Percentiles rank a stretch among this genome's conserved stretches.
phyloP scores from a whole-genome alignment of 1,140 invertebrate genomes.

The Drosophila trapezifrons region DNA sequence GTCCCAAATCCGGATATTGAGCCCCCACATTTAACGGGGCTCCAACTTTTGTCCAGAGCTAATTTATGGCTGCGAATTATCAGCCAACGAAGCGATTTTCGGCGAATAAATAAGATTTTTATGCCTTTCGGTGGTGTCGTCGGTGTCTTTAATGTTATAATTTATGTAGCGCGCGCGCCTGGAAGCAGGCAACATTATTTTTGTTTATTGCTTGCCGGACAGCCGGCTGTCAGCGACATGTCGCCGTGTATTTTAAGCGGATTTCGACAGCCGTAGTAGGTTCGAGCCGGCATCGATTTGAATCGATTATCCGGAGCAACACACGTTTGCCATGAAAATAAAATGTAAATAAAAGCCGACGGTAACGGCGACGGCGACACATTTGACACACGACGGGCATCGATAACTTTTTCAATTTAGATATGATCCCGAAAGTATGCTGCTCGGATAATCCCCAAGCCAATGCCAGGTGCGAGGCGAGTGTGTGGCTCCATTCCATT shows the following conservation, averaged over 20 bases:
- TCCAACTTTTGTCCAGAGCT: conserved; percentile 47
- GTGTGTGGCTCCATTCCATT: conserved; percentile 31
- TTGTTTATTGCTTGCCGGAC: conserved; percentile 64
- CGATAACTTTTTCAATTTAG: conserved; percentile 57
- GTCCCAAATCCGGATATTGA: conserved; percentile 27
- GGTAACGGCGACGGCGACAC: conserved; percentile 20
- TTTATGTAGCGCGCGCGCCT: conserved; percentile 64
- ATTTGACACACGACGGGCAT: conserved; percentile 50
- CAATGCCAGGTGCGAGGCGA: conserved; percentile 27
- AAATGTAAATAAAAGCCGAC: conserved; percentile 51
- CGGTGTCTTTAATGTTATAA: conserved; percentile 67
- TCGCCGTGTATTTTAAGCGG: conserved; percentile 9
- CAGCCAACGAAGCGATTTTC: conserved; percentile 70
- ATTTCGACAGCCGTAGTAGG: conserved; percentile 11
- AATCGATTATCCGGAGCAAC: conserved; percentile 37
- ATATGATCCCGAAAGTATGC: conserved; percentile 53
- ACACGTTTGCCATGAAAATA: conserved; percentile 54
- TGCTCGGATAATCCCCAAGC: conserved; percentile 32
- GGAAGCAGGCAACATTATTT: conserved; percentile 59
- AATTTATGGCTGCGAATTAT: conserved; percentile 73
- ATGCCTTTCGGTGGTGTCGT: conserved; percentile 45
- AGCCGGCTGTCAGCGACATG: conserved; percentile 59
- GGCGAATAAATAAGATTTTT: conserved; percentile 64
- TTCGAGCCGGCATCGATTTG: conserved; percentile 33
- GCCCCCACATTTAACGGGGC: conserved; percentile 19